Conservation (phyloP, 1,140 invertebrate genomes). For the Paraescarpia echinospica region DNA sequence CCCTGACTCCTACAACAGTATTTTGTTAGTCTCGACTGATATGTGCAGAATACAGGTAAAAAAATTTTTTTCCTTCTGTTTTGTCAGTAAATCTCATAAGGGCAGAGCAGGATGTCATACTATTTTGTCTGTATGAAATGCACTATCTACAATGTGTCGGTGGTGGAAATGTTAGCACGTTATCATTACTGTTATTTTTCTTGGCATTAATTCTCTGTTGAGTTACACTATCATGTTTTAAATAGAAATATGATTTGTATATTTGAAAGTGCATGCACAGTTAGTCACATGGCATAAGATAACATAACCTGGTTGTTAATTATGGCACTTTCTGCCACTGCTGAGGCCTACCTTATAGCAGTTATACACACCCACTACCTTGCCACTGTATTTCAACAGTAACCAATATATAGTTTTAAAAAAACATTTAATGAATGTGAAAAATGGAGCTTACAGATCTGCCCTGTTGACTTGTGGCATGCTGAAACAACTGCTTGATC, state of each 20-base stretch:
- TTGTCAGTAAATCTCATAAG: too few relatives aligned
- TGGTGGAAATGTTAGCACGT: too few relatives aligned
- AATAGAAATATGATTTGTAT: neutral
- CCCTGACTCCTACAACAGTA: too few relatives aligned
- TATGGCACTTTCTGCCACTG: neutral
- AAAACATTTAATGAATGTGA: neutral
- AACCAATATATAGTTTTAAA: neutral
- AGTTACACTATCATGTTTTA: neutral
- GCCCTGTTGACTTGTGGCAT: constrained; percentile 90
- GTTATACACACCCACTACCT: neutral
- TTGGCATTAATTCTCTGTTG: neutral
- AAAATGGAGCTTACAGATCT: neutral
- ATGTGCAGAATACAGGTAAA: too few relatives aligned
- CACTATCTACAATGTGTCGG: too few relatives aligned
- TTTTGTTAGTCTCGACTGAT: too few relatives aligned
- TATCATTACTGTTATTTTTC: too few relatives aligned
- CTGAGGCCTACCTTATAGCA: too few relatives aligned
- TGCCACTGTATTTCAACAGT: neutral
- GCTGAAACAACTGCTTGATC: constrained; percentile 93
- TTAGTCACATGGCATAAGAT: neutral
- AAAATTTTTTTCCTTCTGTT: too few relatives aligned
- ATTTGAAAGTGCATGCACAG: neutral
- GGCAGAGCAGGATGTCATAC: too few relatives aligned
- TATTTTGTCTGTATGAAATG: too few relatives aligned
- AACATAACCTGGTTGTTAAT: neutral